Percentiles rank a stretch among this genome's conserved stretches.
phyloP scores from a whole-genome alignment of 2,113 vertebrate species.

The Poeciliopsis occidentalis region DNA sequence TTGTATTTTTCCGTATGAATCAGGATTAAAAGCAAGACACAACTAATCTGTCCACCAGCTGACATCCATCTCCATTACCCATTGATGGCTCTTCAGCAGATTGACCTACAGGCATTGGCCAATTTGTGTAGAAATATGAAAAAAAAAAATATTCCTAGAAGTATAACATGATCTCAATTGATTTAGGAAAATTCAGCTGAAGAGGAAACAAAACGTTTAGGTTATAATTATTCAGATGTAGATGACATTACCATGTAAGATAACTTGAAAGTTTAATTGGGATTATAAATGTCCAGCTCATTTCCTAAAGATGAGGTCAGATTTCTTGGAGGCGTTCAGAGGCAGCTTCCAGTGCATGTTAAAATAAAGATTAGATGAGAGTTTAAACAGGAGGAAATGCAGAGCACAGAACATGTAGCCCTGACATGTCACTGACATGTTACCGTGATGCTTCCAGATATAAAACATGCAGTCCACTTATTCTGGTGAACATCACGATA shows the following conservation, averaged over 20 bases:
- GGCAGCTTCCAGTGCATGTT: background rate
- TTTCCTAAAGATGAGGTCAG: background rate
- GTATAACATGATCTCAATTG: background rate
- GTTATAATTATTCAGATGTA: too few species aligned
- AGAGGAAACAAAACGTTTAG: background rate
- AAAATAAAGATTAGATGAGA: background rate
- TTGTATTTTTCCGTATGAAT: constrained; percentile 65
- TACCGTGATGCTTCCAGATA: background rate
- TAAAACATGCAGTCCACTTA: background rate
- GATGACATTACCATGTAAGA: background rate
- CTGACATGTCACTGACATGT: background rate
- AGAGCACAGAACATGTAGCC: background rate
- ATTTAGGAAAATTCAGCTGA: background rate
- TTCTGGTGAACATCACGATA: too few species aligned
- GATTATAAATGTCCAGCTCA: background rate
- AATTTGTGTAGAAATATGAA: background rate
- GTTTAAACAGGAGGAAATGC: background rate
- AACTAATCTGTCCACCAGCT: constrained; percentile 68
- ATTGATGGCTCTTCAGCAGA: constrained; percentile 17
- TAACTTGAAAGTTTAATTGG: too few species aligned
- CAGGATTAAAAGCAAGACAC: constrained; percentile 69
- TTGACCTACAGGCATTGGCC: constrained; percentile 10
- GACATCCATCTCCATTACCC: constrained; percentile 45
- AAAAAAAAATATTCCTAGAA: background rate
- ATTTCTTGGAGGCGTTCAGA: background rate